phyloP scores from a whole-genome alignment of 2,888 invertebrate species.

The Thera britannica region DNA sequence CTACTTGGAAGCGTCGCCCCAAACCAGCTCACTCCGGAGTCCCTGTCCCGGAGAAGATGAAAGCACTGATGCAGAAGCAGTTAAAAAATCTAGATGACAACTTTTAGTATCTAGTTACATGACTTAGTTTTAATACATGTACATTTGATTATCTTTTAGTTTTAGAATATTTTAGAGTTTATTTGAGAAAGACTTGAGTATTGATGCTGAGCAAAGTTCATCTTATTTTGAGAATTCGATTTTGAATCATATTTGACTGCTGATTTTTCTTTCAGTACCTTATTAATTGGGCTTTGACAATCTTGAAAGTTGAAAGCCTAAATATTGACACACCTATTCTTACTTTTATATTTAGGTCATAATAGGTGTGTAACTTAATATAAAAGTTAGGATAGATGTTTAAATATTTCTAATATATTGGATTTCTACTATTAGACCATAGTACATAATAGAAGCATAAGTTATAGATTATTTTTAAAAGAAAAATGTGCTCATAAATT shows the following conservation, averaged over 20 bases:
- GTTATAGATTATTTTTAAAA: too few relatives aligned
- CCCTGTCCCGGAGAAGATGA: conserved; percentile 76
- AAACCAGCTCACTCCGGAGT: conserved; percentile 77
- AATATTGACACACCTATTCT: too few relatives aligned
- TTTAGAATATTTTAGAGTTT: conserved; percentile 6
- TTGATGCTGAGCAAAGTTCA: background rate
- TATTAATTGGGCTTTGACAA: background rate
- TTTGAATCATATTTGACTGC: background rate
- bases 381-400: too few relatives aligned
- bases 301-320: background rate
- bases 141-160: conserved; percentile 12
- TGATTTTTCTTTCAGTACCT: background rate
- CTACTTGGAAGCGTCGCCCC: conserved; percentile 64
- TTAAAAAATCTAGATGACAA: conserved; percentile 54
- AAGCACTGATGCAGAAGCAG: conserved; percentile 58
- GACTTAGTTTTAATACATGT: conserved; percentile 3
- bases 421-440: too few relatives aligned
- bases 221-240: background rate
- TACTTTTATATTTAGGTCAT: too few relatives aligned
- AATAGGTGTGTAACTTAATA: too few relatives aligned
- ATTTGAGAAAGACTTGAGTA: background rate
- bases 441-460: too few relatives aligned
- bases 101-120: conserved; percentile 35
- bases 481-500: too few relatives aligned
- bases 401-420: too few relatives aligned